These are phyloP conservation scores for Drosophila kurseongensis DNA, from an alignment of 1,140 invertebrate species.

Conservation along the genomic window DNA sequence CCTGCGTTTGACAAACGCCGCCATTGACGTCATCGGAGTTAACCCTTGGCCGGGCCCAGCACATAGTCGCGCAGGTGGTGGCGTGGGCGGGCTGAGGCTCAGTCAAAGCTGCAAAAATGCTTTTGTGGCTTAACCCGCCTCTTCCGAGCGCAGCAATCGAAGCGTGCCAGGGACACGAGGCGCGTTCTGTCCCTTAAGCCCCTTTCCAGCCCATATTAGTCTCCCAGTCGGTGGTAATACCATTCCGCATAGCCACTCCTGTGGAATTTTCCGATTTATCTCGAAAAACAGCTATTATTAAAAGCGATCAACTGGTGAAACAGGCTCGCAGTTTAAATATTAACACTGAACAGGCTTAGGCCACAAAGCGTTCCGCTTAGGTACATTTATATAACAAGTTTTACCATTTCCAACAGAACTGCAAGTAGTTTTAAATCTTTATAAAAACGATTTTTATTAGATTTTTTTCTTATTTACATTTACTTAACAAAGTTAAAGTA, in stretches of 20 bases:
- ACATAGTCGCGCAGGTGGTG: background rate
- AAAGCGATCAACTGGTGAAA: background rate
- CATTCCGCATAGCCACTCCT: background rate
- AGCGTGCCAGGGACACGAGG: slow-evolving; percentile 58
- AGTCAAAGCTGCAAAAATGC: slow-evolving; percentile 44
- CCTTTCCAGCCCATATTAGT: background rate
- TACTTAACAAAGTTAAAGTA: too few relatives aligned
- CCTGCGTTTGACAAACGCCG: slow-evolving; percentile 51
- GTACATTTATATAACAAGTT: background rate
- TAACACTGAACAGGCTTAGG: background rate
- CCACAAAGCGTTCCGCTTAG: background rate
- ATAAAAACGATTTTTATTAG: too few relatives aligned
- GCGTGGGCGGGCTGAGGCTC: background rate
- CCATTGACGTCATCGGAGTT: slow-evolving; percentile 74
- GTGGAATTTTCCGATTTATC: slow-evolving; percentile 7
- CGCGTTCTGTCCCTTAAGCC: background rate
- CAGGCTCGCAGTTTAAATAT: background rate
- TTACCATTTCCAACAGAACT: too few relatives aligned
- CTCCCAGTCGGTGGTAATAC: background rate
- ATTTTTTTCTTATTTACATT: too few relatives aligned
- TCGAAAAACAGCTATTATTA: slow-evolving; percentile 3
- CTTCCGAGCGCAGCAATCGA: slow-evolving; percentile 39
- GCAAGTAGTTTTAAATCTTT: too few relatives aligned
- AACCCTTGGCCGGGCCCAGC: slow-evolving; percentile 45
- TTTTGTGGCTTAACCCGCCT: slow-evolving; percentile 47